Base-by-base conservation (phyloP, 2,797 vertebrate species). In the Danio choprae region DNA sequence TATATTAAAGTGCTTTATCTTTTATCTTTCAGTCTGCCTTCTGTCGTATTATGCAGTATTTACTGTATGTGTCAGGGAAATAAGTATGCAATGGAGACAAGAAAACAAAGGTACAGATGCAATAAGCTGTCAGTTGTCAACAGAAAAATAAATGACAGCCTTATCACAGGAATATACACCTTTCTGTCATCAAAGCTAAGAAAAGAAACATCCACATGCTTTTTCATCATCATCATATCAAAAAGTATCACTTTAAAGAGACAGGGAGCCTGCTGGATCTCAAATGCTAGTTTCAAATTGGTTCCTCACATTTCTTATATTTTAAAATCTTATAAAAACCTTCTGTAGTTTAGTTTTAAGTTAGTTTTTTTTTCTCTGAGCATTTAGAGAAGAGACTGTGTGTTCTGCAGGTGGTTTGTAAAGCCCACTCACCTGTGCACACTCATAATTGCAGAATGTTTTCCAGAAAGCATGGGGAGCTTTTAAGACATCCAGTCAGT, bases 171-270 rank as follows among this genome's bases (percentile, higher is more conserved):
- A 6, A 50, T 46, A 41, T 38, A 43, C 46, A 75, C 13, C 29
- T 16, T 6, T 7, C 46, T 63, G 7, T 51, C 59, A 46, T 58
- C 40, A 72, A 72, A 72, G 73, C 70, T 51, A 50, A 40, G 59
- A 48, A 51, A 60, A 74, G 18, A 50, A 62, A 50, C 9, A 22
- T 12, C 36, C 13, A 59, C 6, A n/a, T 43, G 15, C 20, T 9
- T 62, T 16, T 15, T 72, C 16, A 44, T 44, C 38, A 29, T 44
- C 7, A 72, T 44, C 7, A 58, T 46, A 36, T 59, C 16, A 51
- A 36, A 16, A 68, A 50, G 65, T 50, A n/a, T 51, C 38, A 22
- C 15, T 29, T 59, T 6, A 59, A 73, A 73, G 41, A 36, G 70
- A 59, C 38, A 63, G 15, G 9, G 16, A 41, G 9, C 40, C 18